Conservation (phyloP, 2,113 vertebrate species). For the Plestiodon gilberti region DNA sequence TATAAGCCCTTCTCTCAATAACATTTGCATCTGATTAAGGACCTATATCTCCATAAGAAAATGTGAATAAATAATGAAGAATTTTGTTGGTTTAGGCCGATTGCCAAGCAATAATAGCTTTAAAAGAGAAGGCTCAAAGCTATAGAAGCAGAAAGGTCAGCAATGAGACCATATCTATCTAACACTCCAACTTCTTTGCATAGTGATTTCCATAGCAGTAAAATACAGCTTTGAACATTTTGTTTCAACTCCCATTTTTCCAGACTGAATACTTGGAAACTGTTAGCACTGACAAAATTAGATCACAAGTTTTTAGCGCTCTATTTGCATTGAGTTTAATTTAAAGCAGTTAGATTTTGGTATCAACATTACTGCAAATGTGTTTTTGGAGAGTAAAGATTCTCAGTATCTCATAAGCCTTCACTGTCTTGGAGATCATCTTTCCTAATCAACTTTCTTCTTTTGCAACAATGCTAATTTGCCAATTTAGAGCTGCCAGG, state of each 20-base stretch:
- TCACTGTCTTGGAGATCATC: not conserved
- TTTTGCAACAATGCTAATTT: not conserved
- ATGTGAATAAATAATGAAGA: not conserved
- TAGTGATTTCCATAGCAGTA: not conserved
- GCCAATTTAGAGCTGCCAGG: not conserved
- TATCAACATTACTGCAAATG: conserved; percentile 18
- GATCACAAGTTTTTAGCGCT: not conserved
- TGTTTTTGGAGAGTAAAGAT: not conserved
- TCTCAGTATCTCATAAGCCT: not conserved
- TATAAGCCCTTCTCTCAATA: not conserved
- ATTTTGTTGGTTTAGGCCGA: not conserved
- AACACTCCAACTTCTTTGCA: not conserved
- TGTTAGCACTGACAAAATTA: conserved; percentile 1
- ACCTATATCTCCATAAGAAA: not conserved
- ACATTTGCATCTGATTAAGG: not conserved
- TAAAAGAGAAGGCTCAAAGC: not conserved
- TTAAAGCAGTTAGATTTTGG: conserved; percentile 12
- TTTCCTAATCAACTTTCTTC: not conserved
- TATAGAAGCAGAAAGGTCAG: not conserved
- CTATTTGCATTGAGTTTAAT: conserved; percentile 10
- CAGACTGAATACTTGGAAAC: not conserved
- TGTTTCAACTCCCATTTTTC: not conserved
- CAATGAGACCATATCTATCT: fast-evolving
- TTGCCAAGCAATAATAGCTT: not conserved
- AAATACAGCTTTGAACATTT: not conserved